These are phyloP conservation scores for Pachycephus smyrnensis DNA, from an alignment of 2,888 invertebrate species.

Conservation along the genomic window DNA sequence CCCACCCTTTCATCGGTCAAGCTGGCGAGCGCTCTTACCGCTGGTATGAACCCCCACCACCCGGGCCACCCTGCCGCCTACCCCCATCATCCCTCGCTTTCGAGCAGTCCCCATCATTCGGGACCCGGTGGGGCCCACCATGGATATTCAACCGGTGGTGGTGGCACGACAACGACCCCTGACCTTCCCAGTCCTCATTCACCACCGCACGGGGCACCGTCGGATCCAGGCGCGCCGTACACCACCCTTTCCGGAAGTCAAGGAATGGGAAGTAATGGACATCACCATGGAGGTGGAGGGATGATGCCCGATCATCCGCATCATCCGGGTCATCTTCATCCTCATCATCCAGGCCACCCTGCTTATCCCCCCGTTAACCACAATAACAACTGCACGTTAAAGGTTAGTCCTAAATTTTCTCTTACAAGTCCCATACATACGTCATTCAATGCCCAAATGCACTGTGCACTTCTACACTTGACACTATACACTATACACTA, in stretches of 20 bases:
- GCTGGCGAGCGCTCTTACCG: slow-evolving; percentile 86
- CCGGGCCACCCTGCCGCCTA: slow-evolving; percentile 69
- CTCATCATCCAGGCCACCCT: slow-evolving; percentile 70
- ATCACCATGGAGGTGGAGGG: slow-evolving; percentile 58
- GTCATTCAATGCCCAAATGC: background rate
- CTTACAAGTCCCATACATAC: background rate
- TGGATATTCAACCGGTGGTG: slow-evolving; percentile 65
- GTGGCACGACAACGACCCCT: slow-evolving; percentile 60
- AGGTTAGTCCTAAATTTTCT: slow-evolving; percentile 46
- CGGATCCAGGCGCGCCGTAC: slow-evolving; percentile 51
- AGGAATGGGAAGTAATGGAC: slow-evolving; percentile 61
- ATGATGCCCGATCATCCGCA: slow-evolving; percentile 66
- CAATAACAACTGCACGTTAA: slow-evolving; percentile 69
- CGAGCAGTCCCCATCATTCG: slow-evolving; percentile 67
- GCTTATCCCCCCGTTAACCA: slow-evolving; percentile 64
- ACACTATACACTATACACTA: background rate
- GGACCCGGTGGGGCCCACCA: slow-evolving; percentile 59
- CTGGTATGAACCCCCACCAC: slow-evolving; percentile 93
- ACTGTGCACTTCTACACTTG: background rate
- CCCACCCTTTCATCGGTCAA: slow-evolving; percentile 75
- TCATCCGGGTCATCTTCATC: slow-evolving; percentile 69
- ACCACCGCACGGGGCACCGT: slow-evolving; percentile 57
- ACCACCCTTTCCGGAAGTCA: slow-evolving; percentile 52
- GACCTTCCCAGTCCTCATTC: slow-evolving; percentile 66
- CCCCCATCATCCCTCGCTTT: slow-evolving; percentile 68